Conservation (phyloP, 1,140 invertebrate species). For the Panagrolaimus sp. region DNA sequence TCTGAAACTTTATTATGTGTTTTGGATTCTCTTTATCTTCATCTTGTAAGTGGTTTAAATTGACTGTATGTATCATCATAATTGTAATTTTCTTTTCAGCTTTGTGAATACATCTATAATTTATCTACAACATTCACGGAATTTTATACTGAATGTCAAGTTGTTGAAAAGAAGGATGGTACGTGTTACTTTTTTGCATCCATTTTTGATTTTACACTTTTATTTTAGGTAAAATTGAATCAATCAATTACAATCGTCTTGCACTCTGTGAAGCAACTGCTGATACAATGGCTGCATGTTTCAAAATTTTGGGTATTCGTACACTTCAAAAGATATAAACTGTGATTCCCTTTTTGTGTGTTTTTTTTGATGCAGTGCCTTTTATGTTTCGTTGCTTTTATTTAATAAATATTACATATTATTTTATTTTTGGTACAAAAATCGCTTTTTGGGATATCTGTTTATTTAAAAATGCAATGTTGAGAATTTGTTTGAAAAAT, state of each 20-base stretch:
- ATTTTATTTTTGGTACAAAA: too few species aligned
- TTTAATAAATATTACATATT: too few species aligned
- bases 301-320: constrained; percentile 83
- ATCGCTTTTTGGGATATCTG: too few species aligned
- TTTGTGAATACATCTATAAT: constrained; percentile 94
- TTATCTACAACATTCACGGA: constrained; percentile 85
- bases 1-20: constrained; percentile 77
- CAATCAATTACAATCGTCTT: constrained; percentile 78
- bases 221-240: constrained; percentile 69
- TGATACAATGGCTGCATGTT: constrained; percentile 76
- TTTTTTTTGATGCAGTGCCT: too few species aligned
- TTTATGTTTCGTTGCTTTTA: too few species aligned
- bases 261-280: constrained; percentile 88
- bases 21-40: constrained; percentile 76
- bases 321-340: constrained; percentile 80
- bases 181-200: constrained; percentile 33
- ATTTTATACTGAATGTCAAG: constrained; percentile 96
- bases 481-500: too few species aligned
- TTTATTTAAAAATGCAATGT: too few species aligned
- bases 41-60: constrained; percentile 60
- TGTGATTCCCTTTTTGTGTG: too few species aligned
- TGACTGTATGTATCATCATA: background rate
- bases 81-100: constrained; percentile 58
- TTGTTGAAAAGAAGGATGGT: constrained; percentile 77
- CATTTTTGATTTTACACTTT: background rate